Base-by-base conservation (phyloP, 2,113 vertebrate species). In the Leptocoma aspasia region DNA sequence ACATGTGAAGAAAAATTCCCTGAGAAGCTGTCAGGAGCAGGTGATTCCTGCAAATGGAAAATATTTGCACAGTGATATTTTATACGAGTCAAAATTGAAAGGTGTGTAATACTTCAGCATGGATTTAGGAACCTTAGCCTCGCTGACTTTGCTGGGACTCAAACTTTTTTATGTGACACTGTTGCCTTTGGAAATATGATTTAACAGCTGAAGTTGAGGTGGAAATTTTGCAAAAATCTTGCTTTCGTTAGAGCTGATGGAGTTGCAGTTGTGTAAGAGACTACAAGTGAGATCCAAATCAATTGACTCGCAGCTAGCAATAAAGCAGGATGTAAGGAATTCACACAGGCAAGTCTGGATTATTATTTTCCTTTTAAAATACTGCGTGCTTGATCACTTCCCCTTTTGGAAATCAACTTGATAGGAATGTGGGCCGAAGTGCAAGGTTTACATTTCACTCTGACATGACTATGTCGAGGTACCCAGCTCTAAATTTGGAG, bases 11-110 rank as follows among this genome's bases (percentile, higher is more conserved):
- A 97, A 92, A 98, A 97, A 97, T 94, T 97, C 95, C 97, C 97
- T 69, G 79, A 44, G 91, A 97, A 97, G 97, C 97, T 97, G 95
- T 96, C 92, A 95, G 60, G 97, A 98, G 97, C 98, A 98, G 98
- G 97, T 98, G 98, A 98, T 89, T 98, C 96, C 97, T 98, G 87
- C 94, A 97, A 98, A 96, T 97, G 97, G 97, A 97, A 98, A 97
- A 95, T 97, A 97, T 95, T 97, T 97, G 79, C 92, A 61, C 90
- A 89, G 96, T 95, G 96, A 86, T 95, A 97, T 97, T 98, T 98
- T 95, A 97, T 95, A 97, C 1, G 28, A 94, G 72, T 77, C 79
- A 86, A 87, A 94, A 96, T 90, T 86, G 86, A 96, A 96, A 96
- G 94, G 90, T 90, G 68, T 94, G 47, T 80, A 90, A 82, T 94